Evolutionary conservation across 2,113 vertebrate species (phyloP).

Genomic region (Athene cunicularia): DNA sequence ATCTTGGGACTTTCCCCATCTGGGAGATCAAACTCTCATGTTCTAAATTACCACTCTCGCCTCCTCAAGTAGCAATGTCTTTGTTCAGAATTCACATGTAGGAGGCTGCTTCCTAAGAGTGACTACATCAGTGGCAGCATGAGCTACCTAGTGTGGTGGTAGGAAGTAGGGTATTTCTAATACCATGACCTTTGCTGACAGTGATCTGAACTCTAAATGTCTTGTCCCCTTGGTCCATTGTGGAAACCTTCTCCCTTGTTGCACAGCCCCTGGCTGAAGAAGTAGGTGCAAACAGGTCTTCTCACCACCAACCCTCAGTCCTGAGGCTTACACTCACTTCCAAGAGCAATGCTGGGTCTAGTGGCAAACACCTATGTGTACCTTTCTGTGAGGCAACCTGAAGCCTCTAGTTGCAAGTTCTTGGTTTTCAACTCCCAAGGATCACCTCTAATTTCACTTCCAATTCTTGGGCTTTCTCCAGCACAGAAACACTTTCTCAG

Average conservation of each 20-base stretch:
- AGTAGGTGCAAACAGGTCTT: neutral
- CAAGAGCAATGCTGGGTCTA: neutral
- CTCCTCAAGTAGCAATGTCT: neutral
- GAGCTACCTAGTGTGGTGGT: accelerated
- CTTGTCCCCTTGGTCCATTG: neutral
- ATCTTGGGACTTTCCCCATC: neutral
- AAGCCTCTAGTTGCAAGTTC: neutral
- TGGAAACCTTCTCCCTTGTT: neutral
- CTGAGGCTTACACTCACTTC: accelerated
- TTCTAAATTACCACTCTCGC: neutral
- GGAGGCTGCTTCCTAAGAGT: neutral
- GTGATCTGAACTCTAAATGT: neutral
- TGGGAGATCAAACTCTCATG: neutral
- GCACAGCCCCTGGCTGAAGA: neutral
- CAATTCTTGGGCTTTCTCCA: neutral
- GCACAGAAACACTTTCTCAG: neutral
- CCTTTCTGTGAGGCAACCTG: neutral
- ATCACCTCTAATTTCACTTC: neutral
- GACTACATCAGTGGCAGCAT: neutral
- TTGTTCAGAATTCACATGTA: neutral
- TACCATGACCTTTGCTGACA: neutral
- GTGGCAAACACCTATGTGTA: neutral
- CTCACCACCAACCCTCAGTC: neutral
- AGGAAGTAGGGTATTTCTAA: neutral
- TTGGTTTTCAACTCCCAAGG: neutral